Evolutionary conservation across 2,113 vertebrate species (phyloP), one percentile per base, ranked within the genome.

Genomic region (Oostethus manadensis): DNA sequence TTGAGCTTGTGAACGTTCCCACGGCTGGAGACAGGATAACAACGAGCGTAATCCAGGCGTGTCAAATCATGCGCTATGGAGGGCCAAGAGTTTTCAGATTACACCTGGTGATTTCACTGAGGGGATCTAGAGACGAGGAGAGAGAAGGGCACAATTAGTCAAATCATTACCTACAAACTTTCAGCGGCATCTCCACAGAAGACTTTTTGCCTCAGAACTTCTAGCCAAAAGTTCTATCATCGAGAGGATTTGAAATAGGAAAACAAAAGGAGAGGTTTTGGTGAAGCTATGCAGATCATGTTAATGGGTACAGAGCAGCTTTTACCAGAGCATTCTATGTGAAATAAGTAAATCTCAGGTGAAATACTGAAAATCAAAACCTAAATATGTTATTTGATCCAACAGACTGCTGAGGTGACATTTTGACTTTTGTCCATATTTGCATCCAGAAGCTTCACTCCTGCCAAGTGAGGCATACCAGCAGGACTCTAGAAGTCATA

Each of bases 51-150:
- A 83, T 76, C 76, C 69, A n/a, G 54, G 62, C 61, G 43, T 60
- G 64, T 72, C 59, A 61, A 66, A 59, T 55, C 38, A 16, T 21
- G 40, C 58, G 71, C 14, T 70, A 29, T n/a, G 51, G 51, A 66
- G 71, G 61, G 56, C 48, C 46, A 40, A 46, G 64, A 38, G 61
- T 60, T 66, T 70, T 69, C 59, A 66, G 72, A 70, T 74, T 62
- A 77, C 56, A 81, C 64, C 66, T 66, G 69, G 33, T 69, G 69
- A 65, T 77, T 62, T 62, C 59, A 56, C 54, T 53, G 66, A 78
- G 64, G 58, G 68, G 74, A 64, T 74, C 56, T 73, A 16, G 45
- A 55, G 48, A 51, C 14, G 54, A 60, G n/a, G 51, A 50, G 29
- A 26, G 61, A 61, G 26, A 56, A 46, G 67, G 42, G 23, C 51